phyloP scores from a whole-genome alignment of 2,797 vertebrate genomes.

The Phoeniculus purpureus region DNA sequence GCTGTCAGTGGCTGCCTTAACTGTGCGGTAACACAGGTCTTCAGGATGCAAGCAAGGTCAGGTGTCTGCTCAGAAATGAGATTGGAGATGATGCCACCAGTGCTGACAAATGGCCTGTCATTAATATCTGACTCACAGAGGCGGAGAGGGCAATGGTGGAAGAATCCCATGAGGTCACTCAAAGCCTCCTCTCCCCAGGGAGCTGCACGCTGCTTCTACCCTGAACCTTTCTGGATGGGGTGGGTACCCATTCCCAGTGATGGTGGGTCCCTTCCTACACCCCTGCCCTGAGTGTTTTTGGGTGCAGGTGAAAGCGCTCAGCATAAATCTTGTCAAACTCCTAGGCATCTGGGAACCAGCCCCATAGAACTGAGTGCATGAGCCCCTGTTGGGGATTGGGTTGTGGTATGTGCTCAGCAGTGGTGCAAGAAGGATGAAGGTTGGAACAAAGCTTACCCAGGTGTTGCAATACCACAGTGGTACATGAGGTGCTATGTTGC shows the following conservation, averaged over 20 bases:
- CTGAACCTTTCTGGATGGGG: background rate
- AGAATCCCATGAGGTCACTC: constrained; percentile 62
- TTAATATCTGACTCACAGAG: constrained; percentile 66
- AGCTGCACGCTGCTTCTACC: background rate
- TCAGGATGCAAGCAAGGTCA: constrained; percentile 32
- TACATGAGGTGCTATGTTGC: background rate
- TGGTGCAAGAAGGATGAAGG: background rate
- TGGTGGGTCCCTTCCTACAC: background rate
- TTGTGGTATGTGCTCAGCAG: background rate
- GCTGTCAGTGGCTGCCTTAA: constrained; percentile 40
- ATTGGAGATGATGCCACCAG: constrained; percentile 55
- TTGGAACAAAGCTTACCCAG: background rate
- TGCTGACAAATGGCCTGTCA: constrained; percentile 62
- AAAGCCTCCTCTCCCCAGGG: background rate
- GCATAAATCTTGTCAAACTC: background rate
- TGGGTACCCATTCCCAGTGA: accelerated
- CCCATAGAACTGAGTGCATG: accelerated
- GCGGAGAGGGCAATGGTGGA: constrained; percentile 18
- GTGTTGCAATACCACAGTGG: background rate
- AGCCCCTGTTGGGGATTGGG: background rate
- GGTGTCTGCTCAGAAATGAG: constrained; percentile 66
- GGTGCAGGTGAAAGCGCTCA: background rate
- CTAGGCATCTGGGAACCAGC: background rate
- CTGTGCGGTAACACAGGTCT: constrained; percentile 17
- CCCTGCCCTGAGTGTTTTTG: background rate